These are phyloP conservation scores for Stenchaetothrips biformis DNA, from an alignment of 2,888 invertebrate species.

Conservation along the genomic window DNA sequence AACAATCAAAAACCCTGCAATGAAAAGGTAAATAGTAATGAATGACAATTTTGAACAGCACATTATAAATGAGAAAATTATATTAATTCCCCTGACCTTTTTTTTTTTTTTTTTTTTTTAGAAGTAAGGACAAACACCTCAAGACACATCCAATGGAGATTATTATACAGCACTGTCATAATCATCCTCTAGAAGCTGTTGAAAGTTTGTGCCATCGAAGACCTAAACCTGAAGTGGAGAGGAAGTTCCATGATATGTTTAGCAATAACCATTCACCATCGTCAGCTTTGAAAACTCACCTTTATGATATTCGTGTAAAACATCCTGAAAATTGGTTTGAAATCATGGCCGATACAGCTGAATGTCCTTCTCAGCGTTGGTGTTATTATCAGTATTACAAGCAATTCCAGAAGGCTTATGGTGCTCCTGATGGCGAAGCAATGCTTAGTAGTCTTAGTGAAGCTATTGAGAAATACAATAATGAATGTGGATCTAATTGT, in stretches of 20 bases:
- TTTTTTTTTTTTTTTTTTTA: background rate
- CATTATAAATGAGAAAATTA: no score
- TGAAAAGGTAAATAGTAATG: background rate
- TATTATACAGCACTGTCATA: conserved; percentile 2
- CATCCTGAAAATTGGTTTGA: background rate
- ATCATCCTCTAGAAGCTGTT: background rate
- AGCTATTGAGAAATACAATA: background rate
- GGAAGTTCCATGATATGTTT: background rate
- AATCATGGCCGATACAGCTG: background rate
- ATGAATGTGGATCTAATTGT: background rate
- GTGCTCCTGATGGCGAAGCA: background rate
- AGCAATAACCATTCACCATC: background rate
- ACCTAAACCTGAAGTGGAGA: background rate
- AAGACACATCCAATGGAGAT: background rate
- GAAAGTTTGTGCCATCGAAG: background rate
- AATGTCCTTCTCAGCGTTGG: background rate
- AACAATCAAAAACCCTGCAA: background rate
- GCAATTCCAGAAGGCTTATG: background rate
- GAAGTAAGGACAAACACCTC: background rate
- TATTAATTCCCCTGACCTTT: no score
- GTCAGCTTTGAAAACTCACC: background rate
- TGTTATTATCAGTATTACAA: background rate
- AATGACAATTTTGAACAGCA: no score
- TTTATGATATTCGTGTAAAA: background rate
- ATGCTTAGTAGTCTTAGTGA: background rate